phyloP scores from a whole-genome alignment of 2,888 invertebrate genomes.

The Aspidapion aeneum region DNA sequence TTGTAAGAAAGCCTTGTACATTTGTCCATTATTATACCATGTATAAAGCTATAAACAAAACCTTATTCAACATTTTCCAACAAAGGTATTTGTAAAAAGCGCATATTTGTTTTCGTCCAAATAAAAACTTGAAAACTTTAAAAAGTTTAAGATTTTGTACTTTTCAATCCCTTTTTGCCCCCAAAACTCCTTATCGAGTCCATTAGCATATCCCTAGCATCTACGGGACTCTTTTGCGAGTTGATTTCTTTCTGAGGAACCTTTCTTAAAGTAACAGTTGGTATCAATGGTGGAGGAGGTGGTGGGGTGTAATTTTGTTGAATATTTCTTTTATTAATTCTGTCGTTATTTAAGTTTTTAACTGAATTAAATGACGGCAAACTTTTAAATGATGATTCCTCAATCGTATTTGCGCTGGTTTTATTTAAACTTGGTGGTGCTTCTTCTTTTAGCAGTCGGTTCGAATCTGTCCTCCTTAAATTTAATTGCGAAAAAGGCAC shows the following conservation, averaged over 20 bases:
- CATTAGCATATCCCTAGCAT: conserved; percentile 64
- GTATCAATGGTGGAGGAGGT: conserved; percentile 44
- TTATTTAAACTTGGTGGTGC: neutral
- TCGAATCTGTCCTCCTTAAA: conserved; percentile 49
- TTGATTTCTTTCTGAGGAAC: conserved; percentile 20
- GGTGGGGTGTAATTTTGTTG: conserved; percentile 25
- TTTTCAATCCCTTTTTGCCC: conserved; percentile 44
- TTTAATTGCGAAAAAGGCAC: conserved; percentile 49
- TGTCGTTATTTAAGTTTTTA: neutral
- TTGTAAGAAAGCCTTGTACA: too few species aligned
- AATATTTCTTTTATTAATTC: neutral
- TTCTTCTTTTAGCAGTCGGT: conserved; percentile 26
- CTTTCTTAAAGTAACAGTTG: conserved; percentile 35
- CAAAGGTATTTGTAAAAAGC: too few species aligned
- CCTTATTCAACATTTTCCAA: too few species aligned
- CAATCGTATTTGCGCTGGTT: neutral
- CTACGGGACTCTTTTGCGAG: conserved; percentile 39
- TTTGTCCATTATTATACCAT: too few species aligned
- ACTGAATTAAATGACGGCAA: neutral
- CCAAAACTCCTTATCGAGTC: conserved; percentile 71
- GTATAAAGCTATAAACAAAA: too few species aligned
- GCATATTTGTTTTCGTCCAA: too few species aligned
- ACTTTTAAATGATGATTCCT: neutral
- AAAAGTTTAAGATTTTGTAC: conserved; percentile 36
- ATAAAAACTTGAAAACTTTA: too few species aligned